Conservation (phyloP, 2,888 invertebrate genomes). For the Steinernema carpocapsae region DNA sequence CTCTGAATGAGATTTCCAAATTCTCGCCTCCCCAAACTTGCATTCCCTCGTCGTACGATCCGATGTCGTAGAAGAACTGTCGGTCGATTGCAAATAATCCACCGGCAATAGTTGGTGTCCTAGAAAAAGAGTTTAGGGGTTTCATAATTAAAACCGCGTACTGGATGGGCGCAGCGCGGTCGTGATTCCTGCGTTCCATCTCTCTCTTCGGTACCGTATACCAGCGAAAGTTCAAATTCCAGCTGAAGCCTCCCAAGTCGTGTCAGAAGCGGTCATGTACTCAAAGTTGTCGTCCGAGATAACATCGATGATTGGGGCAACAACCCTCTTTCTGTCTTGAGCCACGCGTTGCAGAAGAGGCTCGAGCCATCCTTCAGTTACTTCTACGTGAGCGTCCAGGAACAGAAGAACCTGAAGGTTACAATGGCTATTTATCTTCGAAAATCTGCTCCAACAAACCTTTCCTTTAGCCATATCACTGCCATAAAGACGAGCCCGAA, state of each 20-base stretch:
- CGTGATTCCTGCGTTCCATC: constrained; percentile 88
- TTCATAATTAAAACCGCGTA: constrained; percentile 46
- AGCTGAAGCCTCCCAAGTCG: constrained; percentile 99
- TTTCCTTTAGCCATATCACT: constrained; percentile 85
- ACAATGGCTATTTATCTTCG: too few relatives aligned
- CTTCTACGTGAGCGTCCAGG: constrained; percentile 87
- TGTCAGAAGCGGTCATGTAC: constrained; percentile 96
- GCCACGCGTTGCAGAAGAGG: constrained; percentile 77
- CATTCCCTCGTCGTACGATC: constrained; percentile 97
- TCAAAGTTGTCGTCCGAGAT: constrained; percentile 98
- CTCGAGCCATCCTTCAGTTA: constrained; percentile 95
- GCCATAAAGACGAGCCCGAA: constrained; percentile 89
- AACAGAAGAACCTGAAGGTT: constrained; percentile 84
- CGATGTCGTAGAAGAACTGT: constrained; percentile 95
- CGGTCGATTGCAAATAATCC: constrained; percentile 89
- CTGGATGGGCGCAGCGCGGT: constrained; percentile 86
- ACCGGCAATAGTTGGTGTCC: constrained; percentile 97
- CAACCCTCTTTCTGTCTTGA: constrained; percentile 80
- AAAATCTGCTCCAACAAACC: too few relatives aligned
- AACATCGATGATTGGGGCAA: constrained; percentile 97
- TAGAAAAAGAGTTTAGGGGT: constrained; percentile 53
- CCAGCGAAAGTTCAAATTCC: constrained; percentile 94
- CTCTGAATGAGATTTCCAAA: constrained; percentile 89
- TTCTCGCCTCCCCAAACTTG: constrained; percentile 97
- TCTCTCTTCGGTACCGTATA: constrained; percentile 96